Evolutionary conservation across 2,888 invertebrate genomes (phyloP), one percentile per base, ranked within the genome.

Genomic region (Harpalus rubripes): DNA sequence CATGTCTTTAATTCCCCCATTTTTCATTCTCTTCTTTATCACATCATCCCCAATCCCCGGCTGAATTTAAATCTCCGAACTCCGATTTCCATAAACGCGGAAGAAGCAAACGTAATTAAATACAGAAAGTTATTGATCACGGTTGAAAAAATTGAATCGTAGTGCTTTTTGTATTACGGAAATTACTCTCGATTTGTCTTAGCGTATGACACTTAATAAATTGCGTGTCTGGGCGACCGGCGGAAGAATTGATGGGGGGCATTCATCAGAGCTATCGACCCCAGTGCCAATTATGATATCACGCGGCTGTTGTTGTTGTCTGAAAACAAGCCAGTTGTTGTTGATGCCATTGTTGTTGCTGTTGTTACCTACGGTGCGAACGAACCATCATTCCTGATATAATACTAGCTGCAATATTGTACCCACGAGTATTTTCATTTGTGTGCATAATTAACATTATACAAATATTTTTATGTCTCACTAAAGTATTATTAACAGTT

Each of bases 131-230:
- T 84, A 84, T 84, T 84, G 84, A 84, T 84, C 84, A 84, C 84
- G 8, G 56, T 22, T 15, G 84, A 85, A 85, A 85, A 85, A 85
- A 85, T 85, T 85, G 80, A 85, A 85, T 85, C 85, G 39, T 78
- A 72, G 85, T 72, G 80, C 84, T 85, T 85, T 85, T 85, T 85
- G 85, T 85, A 85, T 85, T 80, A 85, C 85, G 85, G 84, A 85
- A 79, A 85, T 85, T 85, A 85, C 85, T 79, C 72, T 72, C 85
- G 85, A 85, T 85, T 85, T 85, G 85, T 85, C 85, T 85, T 68
- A 80, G 80, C 85, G 80, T 85, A 85, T 85, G 85, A 85, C 85
- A 85, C 80, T 85, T 85, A 85, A 85, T 85, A 85, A 85, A 85
- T 85, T 85, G 85, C 68, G 16, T 72, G 85, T 85, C 85, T 68